phyloP scores from a whole-genome alignment of 2,113 vertebrate genomes.

The Vulpes vulpes region DNA sequence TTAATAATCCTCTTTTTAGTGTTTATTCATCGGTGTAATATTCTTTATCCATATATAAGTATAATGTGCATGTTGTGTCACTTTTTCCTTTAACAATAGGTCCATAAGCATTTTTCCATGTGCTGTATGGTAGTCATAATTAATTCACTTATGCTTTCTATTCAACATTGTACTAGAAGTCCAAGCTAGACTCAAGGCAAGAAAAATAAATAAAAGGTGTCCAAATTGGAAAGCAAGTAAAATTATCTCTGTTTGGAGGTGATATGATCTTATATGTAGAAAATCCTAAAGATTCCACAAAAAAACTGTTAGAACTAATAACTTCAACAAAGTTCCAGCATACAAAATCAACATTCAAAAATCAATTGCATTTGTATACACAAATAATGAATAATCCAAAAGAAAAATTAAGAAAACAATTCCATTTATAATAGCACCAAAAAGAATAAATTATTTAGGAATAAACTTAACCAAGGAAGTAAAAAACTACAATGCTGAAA shows the following conservation, averaged over 20 bases:
- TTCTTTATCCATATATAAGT: not conserved
- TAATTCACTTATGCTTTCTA: not conserved
- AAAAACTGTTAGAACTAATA: not conserved
- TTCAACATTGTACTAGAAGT: not conserved
- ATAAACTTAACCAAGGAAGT: not conserved
- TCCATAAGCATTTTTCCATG: not conserved
- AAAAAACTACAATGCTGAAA: not conserved
- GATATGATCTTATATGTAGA: not conserved
- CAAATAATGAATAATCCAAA: not conserved
- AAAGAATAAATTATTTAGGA: not conserved
- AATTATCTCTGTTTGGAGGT: not conserved
- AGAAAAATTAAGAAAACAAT: not conserved
- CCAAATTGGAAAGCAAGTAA: not conserved
- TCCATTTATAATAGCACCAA: not conserved
- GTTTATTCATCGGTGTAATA: not conserved
- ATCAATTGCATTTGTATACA: not conserved
- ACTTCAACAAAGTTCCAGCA: not conserved
- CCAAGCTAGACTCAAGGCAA: not conserved
- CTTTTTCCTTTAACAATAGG: not conserved
- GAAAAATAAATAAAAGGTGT: not conserved
- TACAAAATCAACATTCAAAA: not conserved
- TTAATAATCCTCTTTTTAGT: not conserved
- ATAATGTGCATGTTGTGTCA: not conserved
- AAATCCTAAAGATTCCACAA: not conserved
- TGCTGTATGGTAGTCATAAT: not conserved